Evolutionary conservation across 2,113 vertebrate genomes (phyloP).

Genomic region (Python bivittatus): DNA sequence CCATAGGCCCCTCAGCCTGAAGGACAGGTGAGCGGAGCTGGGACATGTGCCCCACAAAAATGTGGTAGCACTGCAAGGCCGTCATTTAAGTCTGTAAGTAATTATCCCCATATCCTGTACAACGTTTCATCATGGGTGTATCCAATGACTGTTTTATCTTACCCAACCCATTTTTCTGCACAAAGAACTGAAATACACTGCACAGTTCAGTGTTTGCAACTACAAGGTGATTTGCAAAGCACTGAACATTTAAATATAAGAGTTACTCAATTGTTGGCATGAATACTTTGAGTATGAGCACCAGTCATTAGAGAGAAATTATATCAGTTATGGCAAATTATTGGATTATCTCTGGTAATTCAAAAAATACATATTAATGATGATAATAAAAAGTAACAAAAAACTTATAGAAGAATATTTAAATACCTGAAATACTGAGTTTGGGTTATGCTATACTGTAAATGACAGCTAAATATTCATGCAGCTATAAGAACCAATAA

Average conservation of each 20-base stretch:
- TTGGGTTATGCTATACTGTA: neutral
- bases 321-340: neutral
- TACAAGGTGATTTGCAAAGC: constrained; percentile 10
- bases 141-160: constrained; percentile 32
- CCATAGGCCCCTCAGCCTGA: constrained; percentile 74
- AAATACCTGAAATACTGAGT: neutral
- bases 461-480: neutral
- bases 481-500: neutral
- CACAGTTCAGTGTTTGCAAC: constrained; percentile 19
- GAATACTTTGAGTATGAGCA: neutral
- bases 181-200: constrained; percentile 18
- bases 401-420: neutral
- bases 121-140: constrained; percentile 48
- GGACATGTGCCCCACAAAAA: constrained; percentile 77
- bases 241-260: neutral
- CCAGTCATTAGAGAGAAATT: constrained; percentile 32
- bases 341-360: neutral
- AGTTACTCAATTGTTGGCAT: neutral
- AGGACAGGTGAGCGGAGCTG: constrained; percentile 73
- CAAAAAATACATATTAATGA: neutral
- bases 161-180: constrained; percentile 46
- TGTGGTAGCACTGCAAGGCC: constrained; percentile 76
- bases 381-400: neutral
- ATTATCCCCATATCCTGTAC: constrained; percentile 51
- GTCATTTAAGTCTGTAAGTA: constrained; percentile 84